Evolutionary conservation across 2,113 vertebrate genomes (phyloP).

Genomic region (Dromiciops gliroides): DNA sequence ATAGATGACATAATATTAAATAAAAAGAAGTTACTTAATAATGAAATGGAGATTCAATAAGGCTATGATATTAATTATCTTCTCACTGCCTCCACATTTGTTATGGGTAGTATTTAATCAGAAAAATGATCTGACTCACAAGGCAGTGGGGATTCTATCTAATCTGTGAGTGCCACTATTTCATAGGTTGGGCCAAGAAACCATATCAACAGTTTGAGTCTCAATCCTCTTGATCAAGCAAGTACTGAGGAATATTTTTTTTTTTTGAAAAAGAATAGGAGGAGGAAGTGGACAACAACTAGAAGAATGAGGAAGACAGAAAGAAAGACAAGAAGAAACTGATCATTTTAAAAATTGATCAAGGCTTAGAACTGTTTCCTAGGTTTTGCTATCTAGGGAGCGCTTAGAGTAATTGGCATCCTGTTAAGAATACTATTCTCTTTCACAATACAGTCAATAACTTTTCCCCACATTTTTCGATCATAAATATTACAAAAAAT

Average conservation of each 20-base stretch:
- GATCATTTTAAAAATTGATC: background rate
- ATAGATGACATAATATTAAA: background rate
- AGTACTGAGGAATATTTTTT: background rate
- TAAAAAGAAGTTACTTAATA: background rate
- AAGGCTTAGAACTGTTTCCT: background rate
- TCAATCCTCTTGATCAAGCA: background rate
- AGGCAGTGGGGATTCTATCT: background rate
- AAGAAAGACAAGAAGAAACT: background rate
- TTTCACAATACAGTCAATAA: background rate
- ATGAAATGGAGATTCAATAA: background rate
- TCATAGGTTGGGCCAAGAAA: background rate
- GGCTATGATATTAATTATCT: background rate
- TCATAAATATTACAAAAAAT: background rate
- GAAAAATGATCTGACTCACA: background rate
- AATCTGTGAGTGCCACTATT: background rate
- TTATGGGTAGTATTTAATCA: background rate
- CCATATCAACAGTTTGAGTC: background rate
- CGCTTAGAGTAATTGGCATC: background rate
- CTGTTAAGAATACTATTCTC: too few species aligned
- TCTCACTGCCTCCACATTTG: background rate
- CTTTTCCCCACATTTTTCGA: background rate
- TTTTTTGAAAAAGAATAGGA: background rate
- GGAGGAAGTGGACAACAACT: background rate
- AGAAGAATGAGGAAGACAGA: background rate
- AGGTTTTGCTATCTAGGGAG: background rate